Conservation (phyloP, 2,113 vertebrate genomes). For the Alethe diademata region DNA sequence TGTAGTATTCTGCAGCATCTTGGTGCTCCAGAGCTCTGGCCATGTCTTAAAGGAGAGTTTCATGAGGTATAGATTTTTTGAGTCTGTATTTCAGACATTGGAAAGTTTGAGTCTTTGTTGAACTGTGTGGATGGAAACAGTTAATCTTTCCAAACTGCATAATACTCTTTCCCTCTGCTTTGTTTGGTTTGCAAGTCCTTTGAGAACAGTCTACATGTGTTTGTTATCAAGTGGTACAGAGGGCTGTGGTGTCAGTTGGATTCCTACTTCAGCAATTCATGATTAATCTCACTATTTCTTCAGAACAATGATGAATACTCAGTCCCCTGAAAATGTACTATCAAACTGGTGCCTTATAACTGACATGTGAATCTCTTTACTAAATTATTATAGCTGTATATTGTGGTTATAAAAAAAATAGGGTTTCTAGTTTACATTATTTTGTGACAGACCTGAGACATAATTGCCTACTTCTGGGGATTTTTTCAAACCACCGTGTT, state of each 20-base stretch:
- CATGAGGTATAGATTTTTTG: accelerated
- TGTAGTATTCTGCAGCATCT: background rate
- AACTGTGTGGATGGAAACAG: background rate
- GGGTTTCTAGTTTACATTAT: background rate
- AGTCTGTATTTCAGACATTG: background rate
- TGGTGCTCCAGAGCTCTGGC: background rate
- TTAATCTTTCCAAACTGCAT: background rate
- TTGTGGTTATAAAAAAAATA: background rate
- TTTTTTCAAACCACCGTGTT: background rate
- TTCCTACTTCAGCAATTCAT: background rate
- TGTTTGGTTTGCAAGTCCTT: background rate
- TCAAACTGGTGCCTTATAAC: background rate
- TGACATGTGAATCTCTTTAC: background rate
- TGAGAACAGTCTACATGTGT: accelerated
- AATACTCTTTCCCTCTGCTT: background rate
- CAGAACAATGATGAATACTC: background rate
- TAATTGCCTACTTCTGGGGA: background rate
- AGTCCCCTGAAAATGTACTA: background rate
- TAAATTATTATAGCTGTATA: background rate
- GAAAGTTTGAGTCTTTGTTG: background rate
- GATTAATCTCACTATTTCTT: background rate
- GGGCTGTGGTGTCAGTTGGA: background rate
- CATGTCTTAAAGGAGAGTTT: background rate
- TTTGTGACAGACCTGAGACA: background rate
- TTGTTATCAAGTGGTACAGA: background rate